These are phyloP conservation scores for Dichetophora obliterata DNA, from an alignment of 2,888 invertebrate species.

Conservation along the genomic window DNA sequence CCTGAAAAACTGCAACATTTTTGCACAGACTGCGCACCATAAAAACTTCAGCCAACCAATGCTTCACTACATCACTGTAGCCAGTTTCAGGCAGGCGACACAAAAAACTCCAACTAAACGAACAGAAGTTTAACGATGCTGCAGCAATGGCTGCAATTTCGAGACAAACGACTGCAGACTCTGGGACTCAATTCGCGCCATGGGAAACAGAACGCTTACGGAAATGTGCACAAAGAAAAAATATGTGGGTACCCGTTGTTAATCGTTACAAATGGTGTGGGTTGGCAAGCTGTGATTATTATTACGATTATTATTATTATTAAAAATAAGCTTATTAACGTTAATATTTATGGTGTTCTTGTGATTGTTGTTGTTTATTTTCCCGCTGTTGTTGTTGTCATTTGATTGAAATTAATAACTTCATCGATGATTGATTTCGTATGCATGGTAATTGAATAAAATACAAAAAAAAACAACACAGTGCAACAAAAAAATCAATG, in stretches of 20 bases:
- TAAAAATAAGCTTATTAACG: neutral
- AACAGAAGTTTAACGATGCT: conserved; percentile 2
- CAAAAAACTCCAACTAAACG: neutral
- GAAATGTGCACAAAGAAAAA: neutral
- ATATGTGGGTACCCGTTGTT: conserved; percentile 16
- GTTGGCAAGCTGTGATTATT: neutral
- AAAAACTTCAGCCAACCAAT: neutral
- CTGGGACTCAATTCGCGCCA: neutral
- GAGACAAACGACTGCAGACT: neutral
- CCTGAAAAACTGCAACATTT: neutral
- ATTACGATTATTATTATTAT: conserved; percentile 3
- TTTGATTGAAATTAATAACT: conserved; percentile 17
- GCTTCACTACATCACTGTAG: conserved; percentile 9
- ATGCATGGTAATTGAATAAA: conserved; percentile 20
- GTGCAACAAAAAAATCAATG: neutral
- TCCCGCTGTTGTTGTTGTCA: neutral
- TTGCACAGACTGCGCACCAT: neutral
- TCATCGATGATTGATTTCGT: conserved; percentile 24
- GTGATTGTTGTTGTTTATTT: neutral
- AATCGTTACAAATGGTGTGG: conserved; percentile 24
- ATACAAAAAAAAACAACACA: neutral
- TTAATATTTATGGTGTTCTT: neutral
- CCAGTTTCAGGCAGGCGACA: neutral
- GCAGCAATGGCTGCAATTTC: neutral
- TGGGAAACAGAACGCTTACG: neutral